phyloP scores from a whole-genome alignment of 2,888 invertebrate genomes.

The Ophion obscuratus region DNA sequence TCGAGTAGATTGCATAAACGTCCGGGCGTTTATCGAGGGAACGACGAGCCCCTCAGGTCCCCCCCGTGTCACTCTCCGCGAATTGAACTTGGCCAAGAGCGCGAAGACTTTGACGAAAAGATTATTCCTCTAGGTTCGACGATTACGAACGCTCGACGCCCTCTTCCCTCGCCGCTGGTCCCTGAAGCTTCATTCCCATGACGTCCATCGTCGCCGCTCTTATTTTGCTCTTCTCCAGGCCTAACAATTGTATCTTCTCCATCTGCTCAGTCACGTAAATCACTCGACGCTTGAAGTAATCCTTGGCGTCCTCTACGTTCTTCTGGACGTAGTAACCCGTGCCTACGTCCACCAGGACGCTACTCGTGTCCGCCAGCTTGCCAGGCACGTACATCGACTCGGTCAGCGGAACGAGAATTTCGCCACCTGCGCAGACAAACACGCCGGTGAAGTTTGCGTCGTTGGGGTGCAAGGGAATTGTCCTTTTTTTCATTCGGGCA shows the following conservation, averaged over 20 bases:
- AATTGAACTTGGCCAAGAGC: neutral
- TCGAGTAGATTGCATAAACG: neutral
- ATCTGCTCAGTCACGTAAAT: constrained; percentile 97
- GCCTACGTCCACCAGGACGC: constrained; percentile 97
- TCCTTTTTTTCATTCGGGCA: neutral
- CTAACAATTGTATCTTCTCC: constrained; percentile 94
- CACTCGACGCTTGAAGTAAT: constrained; percentile 96
- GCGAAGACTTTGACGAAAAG: neutral
- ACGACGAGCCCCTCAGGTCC: neutral
- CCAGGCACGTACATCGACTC: constrained; percentile 99
- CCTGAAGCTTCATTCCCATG: constrained; percentile 90
- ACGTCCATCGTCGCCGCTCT: constrained; percentile 91
- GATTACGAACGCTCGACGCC: constrained; percentile 60
- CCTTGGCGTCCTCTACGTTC: constrained; percentile 92
- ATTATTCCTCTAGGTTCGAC: neutral
- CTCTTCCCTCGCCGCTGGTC: constrained; percentile 82
- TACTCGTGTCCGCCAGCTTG: constrained; percentile 91
- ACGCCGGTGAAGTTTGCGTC: neutral
- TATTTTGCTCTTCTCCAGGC: constrained; percentile 93
- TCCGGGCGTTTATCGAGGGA: constrained; percentile 4
- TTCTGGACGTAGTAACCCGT: constrained; percentile 98
- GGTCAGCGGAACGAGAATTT: constrained; percentile 96
- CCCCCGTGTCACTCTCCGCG: neutral
- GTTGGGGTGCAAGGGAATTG: neutral
- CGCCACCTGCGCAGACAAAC: constrained; percentile 84